Evolutionary conservation across 2,113 vertebrate species (phyloP).

Genomic region (Nothobranchius kuhntae): DNA sequence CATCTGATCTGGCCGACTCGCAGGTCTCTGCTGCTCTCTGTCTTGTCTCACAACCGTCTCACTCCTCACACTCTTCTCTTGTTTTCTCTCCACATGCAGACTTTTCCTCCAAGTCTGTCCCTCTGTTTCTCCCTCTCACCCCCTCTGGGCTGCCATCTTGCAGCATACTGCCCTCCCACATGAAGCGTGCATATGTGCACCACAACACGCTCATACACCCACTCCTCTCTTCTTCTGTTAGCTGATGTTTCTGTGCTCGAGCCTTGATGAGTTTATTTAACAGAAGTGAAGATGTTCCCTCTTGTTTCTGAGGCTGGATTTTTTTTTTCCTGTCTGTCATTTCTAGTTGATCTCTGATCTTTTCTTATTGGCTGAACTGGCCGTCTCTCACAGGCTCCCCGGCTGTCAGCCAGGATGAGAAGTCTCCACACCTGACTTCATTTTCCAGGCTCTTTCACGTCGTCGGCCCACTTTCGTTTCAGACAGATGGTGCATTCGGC

Average conservation of each 20-base stretch:
- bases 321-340: constrained; percentile 5
- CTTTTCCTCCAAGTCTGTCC: constrained; percentile 15
- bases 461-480: background rate
- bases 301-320: background rate
- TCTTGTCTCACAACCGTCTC: constrained; percentile 30
- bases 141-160: constrained; percentile 62
- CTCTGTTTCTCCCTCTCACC: constrained; percentile 37
- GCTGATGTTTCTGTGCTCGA: background rate
- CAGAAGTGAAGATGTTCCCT: too few relatives aligned
- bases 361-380: constrained; percentile 6
- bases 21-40: constrained; percentile 26
- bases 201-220: constrained; percentile 27
- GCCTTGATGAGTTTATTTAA: constrained; percentile 25
- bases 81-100: constrained; percentile 4
- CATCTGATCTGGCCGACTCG: constrained; percentile 54
- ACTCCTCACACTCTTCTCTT: background rate
- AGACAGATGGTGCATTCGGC: constrained; percentile 1
- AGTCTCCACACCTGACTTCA: constrained; percentile 12
- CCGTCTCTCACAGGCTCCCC: constrained; percentile 16
- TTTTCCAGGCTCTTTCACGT: constrained; percentile 10
- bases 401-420: constrained; percentile 21
- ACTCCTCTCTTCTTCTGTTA: constrained; percentile 13
- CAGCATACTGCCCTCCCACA: constrained; percentile 63
- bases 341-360: constrained; percentile 13
- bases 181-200: constrained; percentile 35